Evolutionary conservation across 2,797 vertebrate species (phyloP).

Genomic region (Phaenicophaeus curvirostris): DNA sequence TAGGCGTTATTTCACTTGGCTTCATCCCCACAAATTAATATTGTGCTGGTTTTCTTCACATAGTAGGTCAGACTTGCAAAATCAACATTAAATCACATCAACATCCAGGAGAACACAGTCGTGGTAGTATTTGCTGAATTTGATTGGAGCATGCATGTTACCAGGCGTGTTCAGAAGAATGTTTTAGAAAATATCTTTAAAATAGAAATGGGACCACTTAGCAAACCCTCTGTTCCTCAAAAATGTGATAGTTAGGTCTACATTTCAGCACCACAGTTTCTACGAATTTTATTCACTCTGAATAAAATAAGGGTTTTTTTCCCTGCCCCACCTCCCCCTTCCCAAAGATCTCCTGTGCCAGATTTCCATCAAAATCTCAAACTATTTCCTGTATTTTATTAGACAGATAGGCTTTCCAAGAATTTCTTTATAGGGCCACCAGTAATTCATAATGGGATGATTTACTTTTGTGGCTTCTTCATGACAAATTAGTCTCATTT

Average conservation of each 20-base stretch:
- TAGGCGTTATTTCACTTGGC: background rate
- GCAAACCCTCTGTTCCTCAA: background rate
- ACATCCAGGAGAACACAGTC: background rate
- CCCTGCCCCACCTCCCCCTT: rapidly evolving
- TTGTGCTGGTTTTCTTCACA: background rate
- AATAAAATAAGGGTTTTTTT: background rate
- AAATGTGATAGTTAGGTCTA: background rate
- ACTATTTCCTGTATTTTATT: background rate
- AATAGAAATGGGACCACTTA: background rate
- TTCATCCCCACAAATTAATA: background rate
- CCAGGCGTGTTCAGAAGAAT: background rate
- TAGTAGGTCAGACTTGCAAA: background rate
- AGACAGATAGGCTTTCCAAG: background rate
- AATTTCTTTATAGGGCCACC: background rate
- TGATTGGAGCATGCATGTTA: background rate
- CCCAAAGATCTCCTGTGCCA: background rate
- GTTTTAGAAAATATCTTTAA: background rate
- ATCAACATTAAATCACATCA: background rate
- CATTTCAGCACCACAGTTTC: background rate
- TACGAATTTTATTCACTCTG: background rate
- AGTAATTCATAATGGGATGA: background rate
- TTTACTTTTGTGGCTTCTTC: background rate
- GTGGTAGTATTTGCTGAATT: background rate
- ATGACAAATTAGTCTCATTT: background rate
- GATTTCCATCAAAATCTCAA: background rate